Conservation (phyloP, 2,888 invertebrate species). For the Pyrgus malvae region DNA sequence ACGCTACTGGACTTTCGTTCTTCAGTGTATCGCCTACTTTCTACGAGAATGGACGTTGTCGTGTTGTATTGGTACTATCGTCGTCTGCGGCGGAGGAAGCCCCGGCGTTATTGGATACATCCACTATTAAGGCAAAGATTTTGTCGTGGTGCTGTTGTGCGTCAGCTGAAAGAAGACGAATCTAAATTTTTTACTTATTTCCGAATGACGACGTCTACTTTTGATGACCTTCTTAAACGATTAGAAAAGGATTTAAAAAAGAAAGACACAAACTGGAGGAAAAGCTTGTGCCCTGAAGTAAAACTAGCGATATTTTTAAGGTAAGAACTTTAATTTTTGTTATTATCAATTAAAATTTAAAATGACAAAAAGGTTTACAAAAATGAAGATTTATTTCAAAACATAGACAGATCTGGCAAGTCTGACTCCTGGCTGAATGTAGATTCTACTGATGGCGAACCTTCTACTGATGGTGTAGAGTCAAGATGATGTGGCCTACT, state of each 20-base stretch:
- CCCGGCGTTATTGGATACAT: slow-evolving; percentile 2
- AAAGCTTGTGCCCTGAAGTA: slow-evolving; percentile 24
- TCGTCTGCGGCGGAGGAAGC: slow-evolving; percentile 1
- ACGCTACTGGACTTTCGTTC: slow-evolving; percentile 4
- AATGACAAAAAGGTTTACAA: too few species aligned
- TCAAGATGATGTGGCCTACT: slow-evolving; percentile 31
- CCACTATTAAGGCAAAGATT: not conserved
- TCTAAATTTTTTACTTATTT: too few species aligned
- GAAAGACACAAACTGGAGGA: slow-evolving; percentile 31
- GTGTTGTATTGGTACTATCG: slow-evolving; percentile 5
- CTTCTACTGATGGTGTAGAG: slow-evolving; percentile 1
- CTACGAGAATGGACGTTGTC: not conserved
- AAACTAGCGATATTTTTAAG: slow-evolving; percentile 1
- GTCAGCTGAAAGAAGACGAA: too few species aligned
- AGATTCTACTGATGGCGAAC: not conserved
- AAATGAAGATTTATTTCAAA: not conserved
- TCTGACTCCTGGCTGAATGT: not conserved
- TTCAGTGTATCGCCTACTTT: slow-evolving; percentile 2
- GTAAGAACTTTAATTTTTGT: too few species aligned
- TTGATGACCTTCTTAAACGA: slow-evolving; percentile 33
- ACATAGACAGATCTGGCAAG: not conserved
- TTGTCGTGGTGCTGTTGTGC: not conserved
- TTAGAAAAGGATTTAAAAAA: slow-evolving; percentile 35
- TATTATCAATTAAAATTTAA: too few species aligned
- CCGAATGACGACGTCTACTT: slow-evolving; percentile 24